These are phyloP conservation scores for Fopius arisanus DNA, from an alignment of 1,140 invertebrate species.

Conservation along the genomic window DNA sequence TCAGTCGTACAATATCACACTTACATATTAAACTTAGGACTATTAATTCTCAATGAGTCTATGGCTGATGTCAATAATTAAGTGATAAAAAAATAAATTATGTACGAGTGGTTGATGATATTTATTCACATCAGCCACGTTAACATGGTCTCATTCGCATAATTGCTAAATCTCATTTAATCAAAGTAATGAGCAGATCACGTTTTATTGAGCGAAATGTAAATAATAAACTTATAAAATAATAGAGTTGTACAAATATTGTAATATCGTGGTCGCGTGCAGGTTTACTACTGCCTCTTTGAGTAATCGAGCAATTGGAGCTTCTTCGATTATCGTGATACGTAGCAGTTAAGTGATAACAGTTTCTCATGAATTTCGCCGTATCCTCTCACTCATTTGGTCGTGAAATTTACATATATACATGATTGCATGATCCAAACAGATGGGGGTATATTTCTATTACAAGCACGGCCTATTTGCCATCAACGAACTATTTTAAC, in stretches of 20 bases:
- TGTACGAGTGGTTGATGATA: neutral
- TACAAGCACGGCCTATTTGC: conserved; percentile 28
- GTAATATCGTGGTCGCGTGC: neutral
- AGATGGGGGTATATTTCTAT: neutral
- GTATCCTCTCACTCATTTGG: neutral
- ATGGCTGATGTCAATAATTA: neutral
- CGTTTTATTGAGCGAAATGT: neutral
- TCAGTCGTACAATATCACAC: conserved; percentile 19
- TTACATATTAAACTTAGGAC: neutral
- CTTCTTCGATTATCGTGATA: conserved; percentile 17
- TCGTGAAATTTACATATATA: conserved; percentile 35
- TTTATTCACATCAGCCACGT: neutral
- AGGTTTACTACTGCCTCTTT: neutral
- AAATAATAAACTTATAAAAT: neutral
- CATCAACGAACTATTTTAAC: conserved; percentile 10
- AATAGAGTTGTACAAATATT: neutral
- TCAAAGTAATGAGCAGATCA: neutral
- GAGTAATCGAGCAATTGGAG: neutral
- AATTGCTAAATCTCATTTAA: neutral
- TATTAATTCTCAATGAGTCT: neutral
- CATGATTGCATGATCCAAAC: conserved; percentile 18
- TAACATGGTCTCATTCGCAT: neutral
- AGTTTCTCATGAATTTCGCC: conserved; percentile 9
- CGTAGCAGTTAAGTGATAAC: conserved; percentile 21
- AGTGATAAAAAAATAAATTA: conserved; percentile 3